Percentiles rank a stretch among this genome's conserved stretches.
These are phyloP conservation scores for Chionoecetes opilio DNA, from an alignment of 1,140 invertebrate genomes.

Conservation along the genomic window DNA sequence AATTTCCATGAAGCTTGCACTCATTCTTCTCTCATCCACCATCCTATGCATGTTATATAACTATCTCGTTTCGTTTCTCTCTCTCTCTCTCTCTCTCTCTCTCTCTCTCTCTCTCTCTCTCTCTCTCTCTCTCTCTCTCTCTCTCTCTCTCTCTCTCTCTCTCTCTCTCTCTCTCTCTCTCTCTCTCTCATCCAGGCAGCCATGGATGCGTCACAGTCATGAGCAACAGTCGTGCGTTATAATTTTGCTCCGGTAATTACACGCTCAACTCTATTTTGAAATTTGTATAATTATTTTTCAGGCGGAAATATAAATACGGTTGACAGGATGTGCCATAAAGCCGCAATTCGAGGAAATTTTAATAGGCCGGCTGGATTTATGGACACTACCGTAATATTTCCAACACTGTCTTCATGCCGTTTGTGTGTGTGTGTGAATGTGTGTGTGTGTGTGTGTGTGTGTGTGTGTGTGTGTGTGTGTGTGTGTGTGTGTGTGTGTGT, in stretches of 20 bases:
- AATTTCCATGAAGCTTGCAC: background rate
- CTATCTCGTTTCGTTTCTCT: background rate
- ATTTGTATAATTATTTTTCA: conserved; percentile 68
- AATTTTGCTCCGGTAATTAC: conserved; percentile 72
- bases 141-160: conserved; percentile 42
- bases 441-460: conserved; percentile 44
- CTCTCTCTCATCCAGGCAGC: background rate
- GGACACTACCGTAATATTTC: conserved; percentile 17
- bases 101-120: conserved; percentile 50
- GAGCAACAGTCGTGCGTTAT: conserved; percentile 48
- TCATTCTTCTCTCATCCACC: too few species aligned
- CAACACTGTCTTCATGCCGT: conserved; percentile 20
- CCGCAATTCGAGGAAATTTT: conserved; percentile 71
- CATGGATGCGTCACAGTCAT: background rate
- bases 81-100: background rate
- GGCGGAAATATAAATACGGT: conserved; percentile 74
- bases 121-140: conserved; percentile 24
- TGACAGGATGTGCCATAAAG: conserved; percentile 66
- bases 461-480: conserved; percentile 11
- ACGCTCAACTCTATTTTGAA: conserved; percentile 56
- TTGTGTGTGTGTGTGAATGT: background rate
- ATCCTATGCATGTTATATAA: background rate
- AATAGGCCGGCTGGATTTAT: conserved; percentile 43
- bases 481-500: background rate
- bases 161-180: conserved; percentile 53